A percentile compares a stretch with the other conserved stretches of the same genome.
phyloP scores from a whole-genome alignment of 2,888 invertebrate species.

The Theodoxus fluviatilis region DNA sequence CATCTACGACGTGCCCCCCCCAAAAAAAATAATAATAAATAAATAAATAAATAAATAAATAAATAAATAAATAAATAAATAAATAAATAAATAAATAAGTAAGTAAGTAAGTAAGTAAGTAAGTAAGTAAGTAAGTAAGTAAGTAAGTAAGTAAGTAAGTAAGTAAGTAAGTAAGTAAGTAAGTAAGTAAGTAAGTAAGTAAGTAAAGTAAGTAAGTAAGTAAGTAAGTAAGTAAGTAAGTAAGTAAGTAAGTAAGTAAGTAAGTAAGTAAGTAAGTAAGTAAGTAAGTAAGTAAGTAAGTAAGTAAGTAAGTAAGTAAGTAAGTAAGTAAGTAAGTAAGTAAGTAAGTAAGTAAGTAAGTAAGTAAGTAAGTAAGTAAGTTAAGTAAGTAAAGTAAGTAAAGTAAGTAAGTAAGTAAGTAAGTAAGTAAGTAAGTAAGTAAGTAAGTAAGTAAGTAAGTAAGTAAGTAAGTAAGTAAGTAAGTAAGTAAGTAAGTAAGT shows the following conservation, averaged over 20 bases:
- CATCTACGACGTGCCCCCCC: no score
- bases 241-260: not conserved
- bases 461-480: no score
- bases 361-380: no score
- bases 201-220: not conserved
- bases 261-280: slow-evolving; percentile 20
- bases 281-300: slow-evolving; percentile 10
- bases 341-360: slow-evolving; percentile 18
- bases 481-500: no score
- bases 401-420: no score
- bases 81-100: not conserved
- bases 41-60: not conserved
- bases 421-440: no score
- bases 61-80: not conserved
- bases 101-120: slow-evolving; percentile 6
- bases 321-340: slow-evolving; percentile 18
- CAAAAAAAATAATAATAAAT: not conserved
- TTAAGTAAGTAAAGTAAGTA: no score
- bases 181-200: slow-evolving; percentile 5
- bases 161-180: slow-evolving; percentile 17
- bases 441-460: no score
- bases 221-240: not conserved
- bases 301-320: slow-evolving; percentile 20
- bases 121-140: not conserved
- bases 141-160: slow-evolving; percentile 17